These are phyloP conservation scores for Cryptus viduatorius DNA, from an alignment of 2,888 invertebrate genomes.

Conservation along the genomic window DNA sequence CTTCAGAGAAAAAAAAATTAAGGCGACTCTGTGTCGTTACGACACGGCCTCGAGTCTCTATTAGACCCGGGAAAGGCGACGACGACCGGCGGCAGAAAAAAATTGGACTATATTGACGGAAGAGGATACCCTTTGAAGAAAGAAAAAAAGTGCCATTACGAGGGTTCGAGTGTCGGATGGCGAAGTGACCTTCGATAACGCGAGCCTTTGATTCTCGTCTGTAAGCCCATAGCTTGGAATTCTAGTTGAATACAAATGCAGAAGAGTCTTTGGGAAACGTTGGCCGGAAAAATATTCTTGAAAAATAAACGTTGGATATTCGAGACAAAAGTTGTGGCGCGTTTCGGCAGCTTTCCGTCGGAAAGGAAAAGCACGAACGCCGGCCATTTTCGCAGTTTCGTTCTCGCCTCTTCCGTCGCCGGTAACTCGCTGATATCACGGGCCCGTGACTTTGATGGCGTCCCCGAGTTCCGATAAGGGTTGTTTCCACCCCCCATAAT, in stretches of 20 bases:
- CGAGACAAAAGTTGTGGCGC: constrained; percentile 7
- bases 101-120: constrained; percentile 83
- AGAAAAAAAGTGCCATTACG: constrained; percentile 71
- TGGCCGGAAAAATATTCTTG: neutral
- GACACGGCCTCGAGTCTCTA: constrained; percentile 73
- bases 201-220: neutral
- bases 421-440: constrained; percentile 71
- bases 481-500: constrained; percentile 58
- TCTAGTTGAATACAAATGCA: constrained; percentile 28
- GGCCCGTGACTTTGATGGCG: constrained; percentile 68
- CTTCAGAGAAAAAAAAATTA: constrained; percentile 45
- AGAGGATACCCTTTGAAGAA: constrained; percentile 73
- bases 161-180: constrained; percentile 65
- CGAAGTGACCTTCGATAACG: constrained; percentile 46
- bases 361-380: constrained; percentile 12
- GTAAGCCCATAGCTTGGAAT: constrained; percentile 5
- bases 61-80: constrained; percentile 63
- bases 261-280: constrained; percentile 3
- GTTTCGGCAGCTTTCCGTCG: constrained; percentile 35
- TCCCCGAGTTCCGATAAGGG: constrained; percentile 45
- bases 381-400: constrained; percentile 45
- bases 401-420: constrained; percentile 32
- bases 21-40: constrained; percentile 58
- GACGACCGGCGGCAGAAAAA: constrained; percentile 74
- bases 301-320: constrained; percentile 21